A percentile compares a stretch with the other conserved stretches of the same genome.
Evolutionary conservation across 2,888 invertebrate genomes (phyloP).

Genomic region (Epirrhoe alternata): DNA sequence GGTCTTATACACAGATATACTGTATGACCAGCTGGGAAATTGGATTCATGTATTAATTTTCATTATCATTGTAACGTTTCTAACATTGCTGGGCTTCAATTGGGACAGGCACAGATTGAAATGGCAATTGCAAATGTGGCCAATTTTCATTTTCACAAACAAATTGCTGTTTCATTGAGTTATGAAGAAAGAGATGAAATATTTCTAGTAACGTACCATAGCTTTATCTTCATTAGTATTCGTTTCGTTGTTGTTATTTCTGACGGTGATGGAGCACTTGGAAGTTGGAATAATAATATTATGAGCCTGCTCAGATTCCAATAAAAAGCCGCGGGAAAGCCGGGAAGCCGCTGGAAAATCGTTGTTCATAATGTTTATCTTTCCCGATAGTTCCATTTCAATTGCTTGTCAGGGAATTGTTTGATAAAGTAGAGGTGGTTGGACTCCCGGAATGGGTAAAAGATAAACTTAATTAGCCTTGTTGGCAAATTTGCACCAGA

Average conservation of each 20-base stretch:
- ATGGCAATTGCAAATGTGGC: constrained; percentile 35
- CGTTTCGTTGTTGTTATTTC: constrained; percentile 28
- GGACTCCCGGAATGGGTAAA: constrained; percentile 38
- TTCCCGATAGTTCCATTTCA: constrained; percentile 26
- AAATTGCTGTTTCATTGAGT: constrained; percentile 28
- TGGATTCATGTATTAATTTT: constrained; percentile 31
- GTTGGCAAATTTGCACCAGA: constrained; percentile 45
- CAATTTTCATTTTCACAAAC: constrained; percentile 28
- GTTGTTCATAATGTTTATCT: constrained; percentile 17
- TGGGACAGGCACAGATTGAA: constrained; percentile 33
- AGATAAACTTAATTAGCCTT: constrained; percentile 46
- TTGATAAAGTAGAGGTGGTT: constrained; percentile 35
- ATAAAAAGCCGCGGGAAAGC: not conserved
- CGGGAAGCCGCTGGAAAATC: not conserved
- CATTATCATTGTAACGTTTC: constrained; percentile 27
- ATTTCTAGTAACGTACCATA: constrained; percentile 24
- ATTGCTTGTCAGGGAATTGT: constrained; percentile 40
- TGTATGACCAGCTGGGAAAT: constrained; percentile 16
- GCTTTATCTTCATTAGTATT: constrained; percentile 33
- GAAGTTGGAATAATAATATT: constrained; percentile 16
- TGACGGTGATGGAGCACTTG: constrained; percentile 38
- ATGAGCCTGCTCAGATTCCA: constrained; percentile 7
- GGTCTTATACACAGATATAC: not conserved
- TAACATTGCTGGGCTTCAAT: constrained; percentile 35
- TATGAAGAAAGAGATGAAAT: constrained; percentile 22